These are phyloP conservation scores for Drosophila mimica DNA, from an alignment of 2,888 invertebrate species.

Conservation along the genomic window DNA sequence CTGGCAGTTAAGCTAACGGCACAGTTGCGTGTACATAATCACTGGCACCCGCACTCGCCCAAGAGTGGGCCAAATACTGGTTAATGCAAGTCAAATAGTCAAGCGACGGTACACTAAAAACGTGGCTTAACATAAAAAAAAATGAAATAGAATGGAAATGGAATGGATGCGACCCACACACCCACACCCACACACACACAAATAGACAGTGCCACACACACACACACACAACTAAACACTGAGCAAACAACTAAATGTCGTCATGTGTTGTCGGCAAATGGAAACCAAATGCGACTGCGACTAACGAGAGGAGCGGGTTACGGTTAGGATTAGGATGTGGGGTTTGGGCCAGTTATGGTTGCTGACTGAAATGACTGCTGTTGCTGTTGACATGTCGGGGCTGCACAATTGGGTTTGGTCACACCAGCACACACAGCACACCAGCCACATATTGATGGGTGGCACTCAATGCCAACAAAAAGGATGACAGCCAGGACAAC, in stretches of 20 bases:
- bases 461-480: conserved; percentile 37
- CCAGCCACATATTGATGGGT: conserved; percentile 50
- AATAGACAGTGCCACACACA: neutral
- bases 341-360: conserved; percentile 1
- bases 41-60: conserved; percentile 59
- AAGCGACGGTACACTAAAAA: conserved; percentile 28
- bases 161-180: neutral
- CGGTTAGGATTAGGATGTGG: neutral
- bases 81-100: conserved; percentile 45
- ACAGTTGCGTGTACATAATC: conserved; percentile 74
- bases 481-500: conserved; percentile 21
- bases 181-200: conserved; percentile 26
- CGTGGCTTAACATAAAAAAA: conserved; percentile 18
- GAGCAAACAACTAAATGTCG: conserved; percentile 77
- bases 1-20: conserved; percentile 57
- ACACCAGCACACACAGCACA: conserved; percentile 34
- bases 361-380: conserved; percentile 17
- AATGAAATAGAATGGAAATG: neutral
- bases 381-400: conserved; percentile 19
- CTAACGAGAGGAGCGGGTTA: neutral
- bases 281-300: conserved; percentile 53
- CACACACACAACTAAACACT: conserved; percentile 41
- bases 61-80: conserved; percentile 27
- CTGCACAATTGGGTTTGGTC: conserved; percentile 60
- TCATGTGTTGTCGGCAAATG: conserved; percentile 67